These are phyloP conservation scores for Planiliza haematocheilus DNA, from an alignment of 2,113 vertebrate species.

Conservation along the genomic window DNA sequence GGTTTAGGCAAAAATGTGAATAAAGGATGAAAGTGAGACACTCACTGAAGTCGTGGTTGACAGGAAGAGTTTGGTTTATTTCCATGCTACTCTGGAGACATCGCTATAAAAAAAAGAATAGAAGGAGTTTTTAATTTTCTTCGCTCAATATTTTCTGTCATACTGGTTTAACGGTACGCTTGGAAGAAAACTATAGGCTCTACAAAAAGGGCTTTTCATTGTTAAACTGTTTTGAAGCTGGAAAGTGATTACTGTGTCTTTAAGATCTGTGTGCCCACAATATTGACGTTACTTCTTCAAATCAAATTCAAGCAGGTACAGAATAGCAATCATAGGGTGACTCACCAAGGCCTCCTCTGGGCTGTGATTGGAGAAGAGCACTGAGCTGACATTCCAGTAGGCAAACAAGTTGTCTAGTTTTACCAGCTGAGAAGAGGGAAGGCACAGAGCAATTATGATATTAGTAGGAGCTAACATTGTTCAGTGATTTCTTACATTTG, in stretches of 20 bases:
- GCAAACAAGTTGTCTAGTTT: conserved; percentile 94
- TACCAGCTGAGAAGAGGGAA: conserved; percentile 86
- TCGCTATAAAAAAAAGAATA: conserved; percentile 73
- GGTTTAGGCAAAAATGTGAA: not conserved
- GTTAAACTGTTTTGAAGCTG: not conserved
- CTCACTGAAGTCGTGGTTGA: conserved; percentile 94
- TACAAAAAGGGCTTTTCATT: not conserved
- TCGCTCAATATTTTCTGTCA: not conserved
- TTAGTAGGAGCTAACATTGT: not conserved
- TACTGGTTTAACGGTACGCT: not conserved
- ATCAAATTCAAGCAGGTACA: conserved; percentile 3
- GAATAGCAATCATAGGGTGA: conserved; percentile 31
- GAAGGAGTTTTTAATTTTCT: conserved; percentile 15
- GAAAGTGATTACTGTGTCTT: not conserved
- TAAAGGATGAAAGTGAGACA: conserved; percentile 34
- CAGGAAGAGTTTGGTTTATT: conserved; percentile 72
- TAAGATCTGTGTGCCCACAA: not conserved
- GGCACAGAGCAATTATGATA: conserved; percentile 27
- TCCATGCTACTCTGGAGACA: conserved; percentile 89
- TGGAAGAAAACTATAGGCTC: not conserved
- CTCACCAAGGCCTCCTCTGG: conserved; percentile 91
- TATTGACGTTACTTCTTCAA: not conserved
- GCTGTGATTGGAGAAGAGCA: conserved; percentile 89
- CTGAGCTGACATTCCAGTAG: conserved; percentile 96
- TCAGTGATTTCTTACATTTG: not conserved